Evolutionary conservation across 2,113 vertebrate species (phyloP).

Genomic region (Pipa parva): DNA sequence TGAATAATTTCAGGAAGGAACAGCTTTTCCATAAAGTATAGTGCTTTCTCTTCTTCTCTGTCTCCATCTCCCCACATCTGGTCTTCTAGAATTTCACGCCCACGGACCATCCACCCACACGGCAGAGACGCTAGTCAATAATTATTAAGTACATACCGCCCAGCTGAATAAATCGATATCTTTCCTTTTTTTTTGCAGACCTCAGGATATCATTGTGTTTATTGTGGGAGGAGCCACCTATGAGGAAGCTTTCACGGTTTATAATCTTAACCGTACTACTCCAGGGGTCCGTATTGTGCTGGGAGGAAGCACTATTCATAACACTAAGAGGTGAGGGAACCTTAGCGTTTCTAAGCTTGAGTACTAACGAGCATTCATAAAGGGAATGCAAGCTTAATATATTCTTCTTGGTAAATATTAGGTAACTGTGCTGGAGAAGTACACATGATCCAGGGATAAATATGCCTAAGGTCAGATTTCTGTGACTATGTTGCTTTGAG

Average conservation of each 20-base stretch:
- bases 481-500: too few species aligned
- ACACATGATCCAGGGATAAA: too few species aligned
- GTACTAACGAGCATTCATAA: too few species aligned
- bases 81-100: neutral
- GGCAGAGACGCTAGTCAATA: neutral
- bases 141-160: neutral
- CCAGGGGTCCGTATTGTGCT: constrained; percentile 85
- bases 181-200: constrained; percentile 56
- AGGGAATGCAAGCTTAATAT: too few species aligned
- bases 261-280: constrained; percentile 84
- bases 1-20: neutral
- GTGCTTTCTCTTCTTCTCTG: neutral
- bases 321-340: constrained; percentile 76
- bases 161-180: constrained; percentile 17
- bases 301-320: constrained; percentile 86
- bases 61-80: neutral
- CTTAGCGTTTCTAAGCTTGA: too few species aligned
- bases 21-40: neutral
- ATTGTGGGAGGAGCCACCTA: constrained; percentile 90
- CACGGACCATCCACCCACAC: neutral
- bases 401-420: too few species aligned
- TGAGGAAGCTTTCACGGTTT: constrained; percentile 84
- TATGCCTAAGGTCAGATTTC: too few species aligned
- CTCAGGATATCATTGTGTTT: constrained; percentile 89
- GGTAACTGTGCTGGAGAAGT: too few species aligned